phyloP scores from a whole-genome alignment of 2,888 invertebrate species.

The Arrhopalites spinosus region DNA sequence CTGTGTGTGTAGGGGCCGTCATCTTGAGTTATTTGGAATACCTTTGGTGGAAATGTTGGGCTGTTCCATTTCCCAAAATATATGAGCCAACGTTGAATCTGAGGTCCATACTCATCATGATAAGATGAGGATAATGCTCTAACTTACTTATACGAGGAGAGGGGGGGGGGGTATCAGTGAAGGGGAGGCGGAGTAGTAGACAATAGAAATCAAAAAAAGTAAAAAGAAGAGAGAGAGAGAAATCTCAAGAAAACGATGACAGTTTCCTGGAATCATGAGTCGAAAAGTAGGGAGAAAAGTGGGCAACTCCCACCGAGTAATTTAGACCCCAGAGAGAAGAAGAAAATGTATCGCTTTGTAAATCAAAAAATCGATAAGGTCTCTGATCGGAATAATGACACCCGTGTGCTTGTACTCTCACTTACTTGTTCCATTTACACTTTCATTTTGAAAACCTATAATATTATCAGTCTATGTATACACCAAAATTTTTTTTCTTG shows the following conservation, averaged over 20 bases:
- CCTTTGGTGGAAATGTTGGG: not conserved
- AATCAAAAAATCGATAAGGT: conserved; percentile 31
- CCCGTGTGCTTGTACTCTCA: conserved; percentile 13
- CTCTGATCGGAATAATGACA: conserved; percentile 33
- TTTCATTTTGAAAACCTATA: not conserved
- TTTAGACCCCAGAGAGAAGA: conserved; percentile 10
- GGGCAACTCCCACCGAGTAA: conserved; percentile 20
- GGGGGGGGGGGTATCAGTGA: not conserved
- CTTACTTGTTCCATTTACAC: not conserved
- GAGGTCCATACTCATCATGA: not conserved
- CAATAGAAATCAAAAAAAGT: conserved; percentile 10
- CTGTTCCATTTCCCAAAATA: conserved; percentile 1
- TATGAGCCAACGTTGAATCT: conserved; percentile 7
- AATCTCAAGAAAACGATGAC: conserved; percentile 7
- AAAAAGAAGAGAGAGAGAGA: not conserved
- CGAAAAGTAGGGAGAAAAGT: not conserved
- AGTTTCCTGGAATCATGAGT: conserved; percentile 16
- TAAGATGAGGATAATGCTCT: not conserved
- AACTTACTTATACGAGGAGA: not conserved
- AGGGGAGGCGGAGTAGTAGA: conserved; percentile 2
- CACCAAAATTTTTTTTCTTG: not conserved
- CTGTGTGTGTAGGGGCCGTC: not conserved
- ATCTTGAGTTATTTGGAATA: conserved; percentile 5
- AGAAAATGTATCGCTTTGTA: conserved; percentile 27
- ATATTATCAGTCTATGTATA: too few species aligned